Base-by-base conservation (phyloP, 2,113 vertebrate genomes). In the Calyptomena viridis region DNA sequence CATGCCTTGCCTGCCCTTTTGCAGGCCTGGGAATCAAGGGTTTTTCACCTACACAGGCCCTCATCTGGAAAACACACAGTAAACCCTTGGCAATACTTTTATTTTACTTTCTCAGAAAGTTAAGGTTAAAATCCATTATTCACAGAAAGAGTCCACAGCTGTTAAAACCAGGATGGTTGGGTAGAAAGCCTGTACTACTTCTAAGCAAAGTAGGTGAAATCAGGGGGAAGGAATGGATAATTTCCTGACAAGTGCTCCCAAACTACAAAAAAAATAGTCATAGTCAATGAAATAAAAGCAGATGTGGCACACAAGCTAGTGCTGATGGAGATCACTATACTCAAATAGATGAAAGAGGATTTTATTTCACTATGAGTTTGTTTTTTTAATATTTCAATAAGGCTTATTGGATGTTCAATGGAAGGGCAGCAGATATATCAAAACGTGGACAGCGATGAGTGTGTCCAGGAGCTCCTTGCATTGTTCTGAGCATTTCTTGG, bases 381-480 rank as follows among this genome's bases (percentile, higher is more conserved):
- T 15, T 3, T 50, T 50, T 35, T 6, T 14, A 10, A 42, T 7
- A 27, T 31, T 75, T 67, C 30, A 50, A 68, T 33, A 59, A 77
- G 47, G 39, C 16, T 37, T 25, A 13, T 53, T 67, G 31, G 31
- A 42, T 9, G 27, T 33, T 60, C 18, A 22, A 44, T 44, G 15
- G 15, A n/a, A n/a, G n/a, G 28, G 6, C 47, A 19, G 16, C 15
- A 19, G 12, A 9, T 8, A 9, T 17, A 50, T 2, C 5, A 76
- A 59, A 49, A 59, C 25, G 13, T 44, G 44, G 7, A 1, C 17
- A 22, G 14, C 1, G 31, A 31, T 3, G 0, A 11, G 20, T 37
- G 21, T 14, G 6, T 2, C 44, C 53, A 31, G n/a, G 49, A 5
- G 15, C 5, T 55, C 5, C 5, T 6, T 47, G 59, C 5, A 2